A percentile compares a stretch with the other conserved stretches of the same genome.
These are phyloP conservation scores for Poecilobothrus nobilitatus DNA, from an alignment of 2,888 invertebrate genomes.

Conservation along the genomic window DNA sequence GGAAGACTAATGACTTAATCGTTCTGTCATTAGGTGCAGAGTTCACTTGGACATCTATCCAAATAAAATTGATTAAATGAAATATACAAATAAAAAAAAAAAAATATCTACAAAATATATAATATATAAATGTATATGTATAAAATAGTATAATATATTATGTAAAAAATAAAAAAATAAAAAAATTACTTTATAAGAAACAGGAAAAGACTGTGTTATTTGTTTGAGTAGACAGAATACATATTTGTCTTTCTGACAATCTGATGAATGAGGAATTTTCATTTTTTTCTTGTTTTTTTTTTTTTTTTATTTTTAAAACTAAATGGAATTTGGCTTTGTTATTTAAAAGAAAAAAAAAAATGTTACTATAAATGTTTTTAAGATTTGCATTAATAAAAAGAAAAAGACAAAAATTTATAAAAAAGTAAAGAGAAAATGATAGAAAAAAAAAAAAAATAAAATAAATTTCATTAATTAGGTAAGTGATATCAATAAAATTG, in stretches of 20 bases:
- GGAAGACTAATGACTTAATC: conserved; percentile 27
- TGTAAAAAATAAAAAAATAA: neutral
- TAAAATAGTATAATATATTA: too few relatives aligned
- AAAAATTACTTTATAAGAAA: neutral
- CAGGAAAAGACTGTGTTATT: neutral
- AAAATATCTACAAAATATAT: neutral
- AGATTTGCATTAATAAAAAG: neutral
- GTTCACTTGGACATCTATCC: neutral
- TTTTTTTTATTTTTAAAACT: neutral
- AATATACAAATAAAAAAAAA: too few relatives aligned
- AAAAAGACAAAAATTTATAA: too few relatives aligned
- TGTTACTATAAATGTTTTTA: neutral
- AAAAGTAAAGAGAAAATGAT: neutral
- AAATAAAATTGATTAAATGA: conserved; percentile 3
- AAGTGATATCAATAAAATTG: too few relatives aligned
- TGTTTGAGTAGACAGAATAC: neutral
- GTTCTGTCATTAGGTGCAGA: conserved; percentile 2
- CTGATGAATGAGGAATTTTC: neutral
- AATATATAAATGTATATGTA: neutral
- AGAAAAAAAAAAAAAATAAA: too few relatives aligned
- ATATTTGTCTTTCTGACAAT: conserved; percentile 1
- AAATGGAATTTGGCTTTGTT: neutral
- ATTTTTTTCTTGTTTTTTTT: neutral
- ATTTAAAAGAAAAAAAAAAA: too few relatives aligned
- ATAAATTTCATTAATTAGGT: too few relatives aligned